Conservation (phyloP, 2,797 vertebrate species). For the Chiroxiphia lanceolata region DNA sequence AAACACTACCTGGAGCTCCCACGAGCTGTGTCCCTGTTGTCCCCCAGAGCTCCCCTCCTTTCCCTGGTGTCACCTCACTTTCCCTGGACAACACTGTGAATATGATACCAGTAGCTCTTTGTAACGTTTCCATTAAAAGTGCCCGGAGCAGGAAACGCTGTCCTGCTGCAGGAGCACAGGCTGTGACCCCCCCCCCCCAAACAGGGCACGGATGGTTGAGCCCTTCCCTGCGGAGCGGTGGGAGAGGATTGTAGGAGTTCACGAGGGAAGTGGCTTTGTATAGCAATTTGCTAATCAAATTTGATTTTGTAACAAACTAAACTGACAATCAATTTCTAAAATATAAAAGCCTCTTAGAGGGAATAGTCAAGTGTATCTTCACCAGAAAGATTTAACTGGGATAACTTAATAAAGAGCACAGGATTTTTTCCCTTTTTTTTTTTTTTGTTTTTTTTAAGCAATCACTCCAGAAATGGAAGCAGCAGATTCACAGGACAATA, state of each 20-base stretch:
- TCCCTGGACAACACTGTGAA: slow-evolving; percentile 65
- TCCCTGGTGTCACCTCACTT: not conserved
- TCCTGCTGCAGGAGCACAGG: not conserved
- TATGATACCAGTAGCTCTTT: slow-evolving; percentile 44
- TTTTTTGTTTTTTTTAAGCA: not conserved
- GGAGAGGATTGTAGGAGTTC: not conserved
- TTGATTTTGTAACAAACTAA: slow-evolving; percentile 22
- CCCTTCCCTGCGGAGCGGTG: not conserved
- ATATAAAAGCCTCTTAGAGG: slow-evolving; percentile 47
- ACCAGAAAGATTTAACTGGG: not conserved
- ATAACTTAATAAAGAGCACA: slow-evolving; percentile 49
- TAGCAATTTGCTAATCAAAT: slow-evolving; percentile 39
- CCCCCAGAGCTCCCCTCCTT: not conserved
- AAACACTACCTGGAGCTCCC: not conserved
- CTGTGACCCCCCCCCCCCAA: not conserved
- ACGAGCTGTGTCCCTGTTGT: not conserved
- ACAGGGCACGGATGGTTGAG: not conserved
- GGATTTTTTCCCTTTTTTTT: not conserved
- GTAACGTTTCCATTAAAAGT: not conserved
- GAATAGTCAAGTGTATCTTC: slow-evolving; percentile 1
- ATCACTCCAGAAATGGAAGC: slow-evolving; percentile 20
- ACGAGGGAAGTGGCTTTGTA: not conserved
- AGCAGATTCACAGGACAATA: not conserved
- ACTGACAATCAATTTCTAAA: slow-evolving; percentile 78
- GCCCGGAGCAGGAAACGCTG: not conserved